These are phyloP conservation scores for Cerastis leucographa DNA, from an alignment of 2,888 invertebrate species.

Conservation along the genomic window DNA sequence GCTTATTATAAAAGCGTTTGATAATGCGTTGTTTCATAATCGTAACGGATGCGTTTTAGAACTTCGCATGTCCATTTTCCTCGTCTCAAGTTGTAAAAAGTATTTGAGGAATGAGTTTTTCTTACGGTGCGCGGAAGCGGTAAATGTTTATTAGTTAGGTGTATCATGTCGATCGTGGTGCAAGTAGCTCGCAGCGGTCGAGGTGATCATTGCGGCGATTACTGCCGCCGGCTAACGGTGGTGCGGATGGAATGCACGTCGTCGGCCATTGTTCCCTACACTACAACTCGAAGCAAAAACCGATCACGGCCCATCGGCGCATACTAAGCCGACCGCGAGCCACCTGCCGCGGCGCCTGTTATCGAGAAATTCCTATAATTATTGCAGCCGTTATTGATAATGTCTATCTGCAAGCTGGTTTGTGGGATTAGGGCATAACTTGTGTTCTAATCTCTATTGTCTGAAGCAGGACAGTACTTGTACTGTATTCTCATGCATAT, in stretches of 20 bases:
- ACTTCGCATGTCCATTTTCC: constrained; percentile 11
- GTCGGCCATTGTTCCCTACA: constrained; percentile 84
- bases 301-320: constrained; percentile 78
- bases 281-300: constrained; percentile 80
- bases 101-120: constrained; percentile 47
- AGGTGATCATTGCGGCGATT: constrained; percentile 80
- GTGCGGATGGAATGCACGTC: constrained; percentile 84
- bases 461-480: constrained; percentile 30
- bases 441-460: constrained; percentile 59
- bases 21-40: constrained; percentile 25
- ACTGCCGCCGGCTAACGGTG: constrained; percentile 85
- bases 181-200: constrained; percentile 60
- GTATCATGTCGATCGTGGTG: constrained; percentile 60
- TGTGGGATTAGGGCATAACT: constrained; percentile 28
- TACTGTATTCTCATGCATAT: constrained; percentile 67
- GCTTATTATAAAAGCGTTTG: constrained; percentile 18
- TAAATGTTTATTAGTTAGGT: constrained; percentile 66
- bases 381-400: constrained; percentile 51
- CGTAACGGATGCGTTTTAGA: constrained; percentile 21
- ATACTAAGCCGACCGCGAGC: constrained; percentile 77
- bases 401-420: constrained; percentile 31
- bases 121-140: constrained; percentile 65
- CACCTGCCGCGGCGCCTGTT: constrained; percentile 76
- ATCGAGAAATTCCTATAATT: constrained; percentile 62
- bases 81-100: constrained; percentile 24